Evolutionary conservation across 2,888 invertebrate species (phyloP).

Genomic region (Dioctria rufipes): DNA sequence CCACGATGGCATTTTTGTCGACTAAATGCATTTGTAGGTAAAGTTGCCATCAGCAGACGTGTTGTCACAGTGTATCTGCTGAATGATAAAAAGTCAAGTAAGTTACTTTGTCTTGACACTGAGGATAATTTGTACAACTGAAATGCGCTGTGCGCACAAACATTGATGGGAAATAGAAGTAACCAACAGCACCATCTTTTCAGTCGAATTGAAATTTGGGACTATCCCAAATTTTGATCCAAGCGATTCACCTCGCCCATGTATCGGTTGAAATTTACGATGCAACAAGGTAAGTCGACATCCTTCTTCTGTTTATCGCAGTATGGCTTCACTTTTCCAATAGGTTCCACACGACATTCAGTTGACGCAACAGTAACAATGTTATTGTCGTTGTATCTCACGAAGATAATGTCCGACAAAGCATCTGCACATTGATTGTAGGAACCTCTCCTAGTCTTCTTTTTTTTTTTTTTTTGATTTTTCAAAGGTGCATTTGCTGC

Average conservation of each 20-base stretch:
- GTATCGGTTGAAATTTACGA: slow-evolving; percentile 33
- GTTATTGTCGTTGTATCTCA: slow-evolving; percentile 33
- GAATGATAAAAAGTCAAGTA: slow-evolving; percentile 21
- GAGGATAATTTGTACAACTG: slow-evolving; percentile 9
- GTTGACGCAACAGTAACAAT: too few species aligned
- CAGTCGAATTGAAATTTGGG: slow-evolving; percentile 16
- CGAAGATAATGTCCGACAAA: neutral
- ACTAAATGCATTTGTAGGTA: too few species aligned
- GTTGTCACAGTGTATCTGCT: slow-evolving; percentile 12
- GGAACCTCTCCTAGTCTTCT: too few species aligned
- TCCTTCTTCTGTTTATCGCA: slow-evolving; percentile 10
- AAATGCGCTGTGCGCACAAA: slow-evolving; percentile 25
- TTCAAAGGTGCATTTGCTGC: too few species aligned
- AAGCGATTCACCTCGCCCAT: slow-evolving; percentile 35
- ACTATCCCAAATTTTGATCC: slow-evolving; percentile 40
- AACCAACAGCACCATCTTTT: slow-evolving; percentile 38
- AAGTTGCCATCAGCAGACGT: too few species aligned
- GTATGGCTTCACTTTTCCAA: slow-evolving; percentile 30
- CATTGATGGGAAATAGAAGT: slow-evolving; percentile 27
- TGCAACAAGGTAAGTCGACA: slow-evolving; percentile 14
- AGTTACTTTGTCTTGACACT: neutral
- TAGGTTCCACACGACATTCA: slow-evolving; percentile 17
- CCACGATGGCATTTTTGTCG: too few species aligned
- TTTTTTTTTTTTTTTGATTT: too few species aligned
- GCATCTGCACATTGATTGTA: slow-evolving; percentile 21